Base-by-base conservation (phyloP, 2,113 vertebrate species). In the Ailurus styani region DNA sequence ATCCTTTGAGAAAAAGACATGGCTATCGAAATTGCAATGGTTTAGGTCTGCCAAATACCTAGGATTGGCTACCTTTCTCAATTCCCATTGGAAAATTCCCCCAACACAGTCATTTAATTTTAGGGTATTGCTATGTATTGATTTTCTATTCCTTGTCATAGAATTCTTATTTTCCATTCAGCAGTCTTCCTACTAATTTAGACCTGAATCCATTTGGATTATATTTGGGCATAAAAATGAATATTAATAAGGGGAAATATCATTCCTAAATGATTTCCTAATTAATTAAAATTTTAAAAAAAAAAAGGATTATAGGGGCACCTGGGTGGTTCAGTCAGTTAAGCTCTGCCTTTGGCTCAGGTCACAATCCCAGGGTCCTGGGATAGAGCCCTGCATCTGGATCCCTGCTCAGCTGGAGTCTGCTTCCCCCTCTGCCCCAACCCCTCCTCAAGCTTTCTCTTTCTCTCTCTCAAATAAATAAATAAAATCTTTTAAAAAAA, bases 231-330 rank as follows among this genome's bases (percentile, higher is more conserved):
- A 87, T 25, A 45, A 72, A 83, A 73, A 70, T 60, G 18, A 91
- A 66, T 40, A 47, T 15, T 20, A 68, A n/a, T 11, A 66, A 75
- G 15, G 14, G 11, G 7, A 81, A 68, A 79, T 88, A 37, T 27
- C 6, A 57, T 55, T 97, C 81, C 31, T 73, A 91, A 88, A 40
- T 77, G 5, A 85, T 55, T 20, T n/a, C 18, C 17, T 92, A 86
- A 54, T 54, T 57, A 66, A 34, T 37, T 91, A 4, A 52, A 88
- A 72, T 42, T 68, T 25, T n/a, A n/a, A 55, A 55, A 55, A 55
- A 77, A 68, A 47, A 29, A 57, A 20, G 1, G 17, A 73, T 7
- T 42, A 23, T 6, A 31, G 14, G 62, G 62, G 14, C 4, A 7
- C 31, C 14, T 66, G 14, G 31, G 6, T 66, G 14, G 62, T 14